phyloP scores from a whole-genome alignment of 2,797 vertebrate species.

The Tiaroga cobitis region DNA sequence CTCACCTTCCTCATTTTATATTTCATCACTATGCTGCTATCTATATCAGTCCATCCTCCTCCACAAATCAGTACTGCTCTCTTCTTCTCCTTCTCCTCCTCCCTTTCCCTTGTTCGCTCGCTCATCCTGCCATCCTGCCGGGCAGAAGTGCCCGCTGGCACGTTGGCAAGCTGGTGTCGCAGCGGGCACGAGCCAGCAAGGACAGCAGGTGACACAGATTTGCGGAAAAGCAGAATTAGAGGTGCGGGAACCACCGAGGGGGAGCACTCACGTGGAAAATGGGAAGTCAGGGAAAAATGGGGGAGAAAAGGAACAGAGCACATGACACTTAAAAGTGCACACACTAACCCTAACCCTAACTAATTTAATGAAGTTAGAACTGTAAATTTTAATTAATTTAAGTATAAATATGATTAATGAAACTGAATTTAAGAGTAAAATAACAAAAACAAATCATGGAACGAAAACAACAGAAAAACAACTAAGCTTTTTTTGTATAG shows the following conservation, averaged over 20 bases:
- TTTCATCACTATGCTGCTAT: constrained; percentile 48
- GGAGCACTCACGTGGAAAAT: constrained; percentile 59
- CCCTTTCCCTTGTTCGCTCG: constrained; percentile 17
- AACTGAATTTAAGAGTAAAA: neutral
- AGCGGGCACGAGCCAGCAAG: constrained; percentile 52
- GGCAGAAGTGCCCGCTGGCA: constrained; percentile 58
- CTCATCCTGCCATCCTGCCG: constrained; percentile 54
- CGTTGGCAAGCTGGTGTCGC: constrained; percentile 51
- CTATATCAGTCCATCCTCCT: constrained; percentile 44
- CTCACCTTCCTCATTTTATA: constrained; percentile 25
- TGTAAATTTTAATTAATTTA: neutral
- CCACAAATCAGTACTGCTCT: constrained; percentile 41
- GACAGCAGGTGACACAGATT: constrained; percentile 67
- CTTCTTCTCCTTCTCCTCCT: constrained; percentile 21
- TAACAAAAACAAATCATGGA: neutral
- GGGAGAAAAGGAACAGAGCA: constrained; percentile 42
- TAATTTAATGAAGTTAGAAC: constrained; percentile 33
- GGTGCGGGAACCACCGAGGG: constrained; percentile 57
- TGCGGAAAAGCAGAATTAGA: constrained; percentile 63
- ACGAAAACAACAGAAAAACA: neutral
- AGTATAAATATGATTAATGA: constrained; percentile 3
- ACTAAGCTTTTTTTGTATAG: neutral
- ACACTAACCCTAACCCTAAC: neutral
- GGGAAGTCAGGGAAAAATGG: constrained; percentile 46
- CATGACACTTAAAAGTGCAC: constrained; percentile 27